Base-by-base conservation (phyloP, 1,140 invertebrate species). In the Ephestia elutella region DNA sequence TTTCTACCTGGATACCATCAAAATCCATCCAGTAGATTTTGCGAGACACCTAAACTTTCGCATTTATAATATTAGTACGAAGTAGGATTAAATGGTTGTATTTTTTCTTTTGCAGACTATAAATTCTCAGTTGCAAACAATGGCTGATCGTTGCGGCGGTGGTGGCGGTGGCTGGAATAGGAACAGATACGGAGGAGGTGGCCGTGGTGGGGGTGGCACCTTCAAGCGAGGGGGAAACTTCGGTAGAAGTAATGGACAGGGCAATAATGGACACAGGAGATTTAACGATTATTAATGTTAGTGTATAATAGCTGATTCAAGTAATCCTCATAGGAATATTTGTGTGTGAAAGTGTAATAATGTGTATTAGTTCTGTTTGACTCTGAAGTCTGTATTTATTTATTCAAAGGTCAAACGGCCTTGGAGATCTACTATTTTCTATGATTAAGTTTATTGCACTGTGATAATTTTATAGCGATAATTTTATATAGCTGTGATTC, bases 141-240 rank as follows among this genome's bases (percentile, higher is more conserved):
- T 92, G 87, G 90, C 90, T 20, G 89, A 89, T 38, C 88, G 90
- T 32, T 89, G 87, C 58, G 89, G 89, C 15, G 90, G 90, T 62
- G 89, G 90, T 17, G 90, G 90, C 44, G 88, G 88, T 13, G 88
- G 90, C 32, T 89, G 87, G 86, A 87, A 88, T 63, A 83, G 87
- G 20, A 88, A 77, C 58, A 69, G 86, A 28, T 89, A 78, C 44
- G 83, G 85, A 21, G 83, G 85, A 21, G 78, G 80, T 21, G 85
- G 86, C 5, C 70, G 80, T 50, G 78, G 86, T 19, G 79, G 78
- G 10, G 82, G 85, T 17, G 85, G 86, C 49, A 78, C 79, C 17
- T 87, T 87, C 70, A 87, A 83, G 54, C 72, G 82, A 18, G 83
- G 83, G 56, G 73, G 75, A 51, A 86, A 78, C 56, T 86, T 83